Conservation (phyloP, 37 sponge, comb jelly and placozoan genomes). For the Theonella swinhoei region DNA sequence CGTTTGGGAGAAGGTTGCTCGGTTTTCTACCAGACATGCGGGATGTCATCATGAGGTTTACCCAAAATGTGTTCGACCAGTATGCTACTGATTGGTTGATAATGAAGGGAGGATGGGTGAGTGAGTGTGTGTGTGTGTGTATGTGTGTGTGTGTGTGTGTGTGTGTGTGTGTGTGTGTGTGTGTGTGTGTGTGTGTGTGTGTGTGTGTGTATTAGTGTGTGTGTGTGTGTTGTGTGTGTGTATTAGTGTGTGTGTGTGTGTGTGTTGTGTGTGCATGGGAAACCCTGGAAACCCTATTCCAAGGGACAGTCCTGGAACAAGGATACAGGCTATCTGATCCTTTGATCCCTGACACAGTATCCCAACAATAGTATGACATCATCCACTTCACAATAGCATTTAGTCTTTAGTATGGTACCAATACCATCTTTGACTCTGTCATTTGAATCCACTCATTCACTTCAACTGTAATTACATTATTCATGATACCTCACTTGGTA, state of each 20-base stretch:
- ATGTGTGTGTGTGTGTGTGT: slow-evolving; percentile 3
- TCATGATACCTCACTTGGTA: too few species aligned
- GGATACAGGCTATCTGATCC: background rate
- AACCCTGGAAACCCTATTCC: background rate
- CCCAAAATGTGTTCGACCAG: slow-evolving; percentile 37
- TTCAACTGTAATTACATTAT: too few species aligned
- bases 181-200: background rate
- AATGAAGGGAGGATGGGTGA: slow-evolving; percentile 58
- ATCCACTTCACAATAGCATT: too few species aligned
- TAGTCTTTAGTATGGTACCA: too few species aligned
- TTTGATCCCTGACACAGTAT: background rate
- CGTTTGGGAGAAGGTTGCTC: slow-evolving; percentile 21
- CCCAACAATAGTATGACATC: too few species aligned
- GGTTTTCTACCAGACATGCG: slow-evolving; percentile 24
- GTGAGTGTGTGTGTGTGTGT: slow-evolving; percentile 22
- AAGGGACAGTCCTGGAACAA: background rate
- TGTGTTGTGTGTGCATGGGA: too few species aligned
- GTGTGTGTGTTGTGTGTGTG: too few species aligned
- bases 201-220: too few species aligned
- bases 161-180: background rate
- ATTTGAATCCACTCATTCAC: too few species aligned
- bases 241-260: too few species aligned
- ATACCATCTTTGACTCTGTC: too few species aligned
- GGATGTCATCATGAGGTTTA: background rate
- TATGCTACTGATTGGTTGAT: slow-evolving; percentile 35